Percentiles rank a stretch among this genome's conserved stretches.
phyloP scores from a whole-genome alignment of 2,113 vertebrate genomes.

The Paralichthys olivaceus region DNA sequence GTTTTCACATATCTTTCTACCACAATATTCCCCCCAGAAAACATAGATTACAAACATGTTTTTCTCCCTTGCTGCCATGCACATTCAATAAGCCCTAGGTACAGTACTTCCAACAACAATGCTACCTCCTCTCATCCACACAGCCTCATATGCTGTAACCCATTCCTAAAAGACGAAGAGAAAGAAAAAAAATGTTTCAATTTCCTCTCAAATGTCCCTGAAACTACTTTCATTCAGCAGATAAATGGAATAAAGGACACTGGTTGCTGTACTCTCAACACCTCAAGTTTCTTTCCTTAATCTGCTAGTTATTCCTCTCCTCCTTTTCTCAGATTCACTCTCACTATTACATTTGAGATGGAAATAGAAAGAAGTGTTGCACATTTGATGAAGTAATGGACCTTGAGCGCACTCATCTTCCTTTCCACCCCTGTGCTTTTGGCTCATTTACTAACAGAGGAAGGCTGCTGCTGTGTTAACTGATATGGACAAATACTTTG shows the following conservation, averaged over 20 bases:
- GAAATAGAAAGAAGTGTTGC: neutral
- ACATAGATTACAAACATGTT: neutral
- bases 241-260: conserved; percentile 11
- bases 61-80: neutral
- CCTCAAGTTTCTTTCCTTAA: neutral
- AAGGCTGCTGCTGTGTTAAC: conserved; percentile 6
- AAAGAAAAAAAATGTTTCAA: neutral
- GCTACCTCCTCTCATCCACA: neutral
- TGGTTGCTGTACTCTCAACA: neutral
- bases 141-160: conserved; percentile 1
- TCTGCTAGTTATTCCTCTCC: neutral
- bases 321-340: neutral
- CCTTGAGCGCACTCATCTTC: neutral
- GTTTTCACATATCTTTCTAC: neutral
- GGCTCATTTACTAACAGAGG: conserved; percentile 16
- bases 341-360: neutral
- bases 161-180: neutral
- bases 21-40: neutral
- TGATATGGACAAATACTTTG: conserved; percentile 14
- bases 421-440: neutral
- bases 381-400: conserved; percentile 4
- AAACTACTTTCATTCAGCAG: conserved; percentile 13
- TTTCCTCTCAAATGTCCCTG: conserved; percentile 9
- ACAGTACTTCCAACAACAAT: neutral
- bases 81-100: neutral